phyloP scores from a whole-genome alignment of 2,888 invertebrate genomes.

The Notodonta dromedarius region DNA sequence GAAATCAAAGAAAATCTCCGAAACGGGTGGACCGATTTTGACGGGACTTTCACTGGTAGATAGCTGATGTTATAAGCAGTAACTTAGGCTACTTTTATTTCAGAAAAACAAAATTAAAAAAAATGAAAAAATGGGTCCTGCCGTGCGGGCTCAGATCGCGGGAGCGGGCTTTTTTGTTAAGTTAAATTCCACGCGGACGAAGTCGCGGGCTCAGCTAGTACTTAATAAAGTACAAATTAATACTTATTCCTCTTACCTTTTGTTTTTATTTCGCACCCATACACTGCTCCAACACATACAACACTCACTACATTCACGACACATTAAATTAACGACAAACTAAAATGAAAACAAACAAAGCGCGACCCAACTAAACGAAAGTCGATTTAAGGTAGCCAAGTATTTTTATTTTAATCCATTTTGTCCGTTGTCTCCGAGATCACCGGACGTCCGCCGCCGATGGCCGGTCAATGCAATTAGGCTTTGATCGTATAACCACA shows the following conservation, averaged over 20 bases:
- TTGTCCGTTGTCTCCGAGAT: conserved; percentile 66
- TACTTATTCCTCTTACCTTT: neutral
- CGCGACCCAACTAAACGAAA: conserved; percentile 25
- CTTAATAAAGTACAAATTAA: neutral
- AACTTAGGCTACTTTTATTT: too few relatives aligned
- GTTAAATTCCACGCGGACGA: too few relatives aligned
- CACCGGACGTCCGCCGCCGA: conserved; percentile 70
- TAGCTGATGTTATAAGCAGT: too few relatives aligned
- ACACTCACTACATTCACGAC: neutral
- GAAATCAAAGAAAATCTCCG: too few relatives aligned
- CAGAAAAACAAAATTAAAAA: too few relatives aligned
- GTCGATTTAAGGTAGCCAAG: conserved; percentile 45
- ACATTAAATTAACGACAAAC: neutral
- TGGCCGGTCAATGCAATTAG: conserved; percentile 78
- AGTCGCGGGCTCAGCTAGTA: too few relatives aligned
- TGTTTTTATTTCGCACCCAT: neutral
- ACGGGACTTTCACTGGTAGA: too few relatives aligned
- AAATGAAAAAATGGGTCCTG: too few relatives aligned
- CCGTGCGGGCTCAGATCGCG: too few relatives aligned
- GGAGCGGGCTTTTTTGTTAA: too few relatives aligned
- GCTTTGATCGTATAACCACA: conserved; percentile 79
- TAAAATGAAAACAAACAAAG: neutral
- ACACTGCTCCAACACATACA: too few relatives aligned
- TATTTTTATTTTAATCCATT: conserved; percentile 78
- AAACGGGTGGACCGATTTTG: too few relatives aligned